Base-by-base conservation (phyloP, 2,797 vertebrate species). In the Microctenopoma steveboyesi region DNA sequence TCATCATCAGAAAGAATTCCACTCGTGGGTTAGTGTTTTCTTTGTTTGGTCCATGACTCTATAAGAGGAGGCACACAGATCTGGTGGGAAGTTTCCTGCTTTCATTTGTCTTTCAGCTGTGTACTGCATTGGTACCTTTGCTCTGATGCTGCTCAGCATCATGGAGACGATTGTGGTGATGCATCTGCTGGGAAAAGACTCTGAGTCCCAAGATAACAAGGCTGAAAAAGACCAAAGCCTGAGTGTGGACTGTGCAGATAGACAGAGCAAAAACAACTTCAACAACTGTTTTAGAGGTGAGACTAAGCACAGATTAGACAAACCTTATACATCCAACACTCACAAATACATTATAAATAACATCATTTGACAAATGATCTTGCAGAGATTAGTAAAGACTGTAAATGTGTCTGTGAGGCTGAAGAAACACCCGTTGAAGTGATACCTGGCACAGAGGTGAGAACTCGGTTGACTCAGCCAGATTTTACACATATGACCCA, bases 51-150 rank as follows among this genome's bases (percentile, higher is more conserved):
- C 42, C 10, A 42, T n/a, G 15, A 7, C 5, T 45, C 16, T 7
- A 15, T 43, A 4, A 40, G 39, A 13, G 14, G 42, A 15, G 15
- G 6, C 13, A 43, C 5, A 6, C 15, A 1, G 5, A 2, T 3
- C 7, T 14, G 16, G 42, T 43, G 3, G 10, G 4, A 16, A 16
- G 14, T 43, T 2, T n/a, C 2, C n/a, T n/a, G 43, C 16, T 7
- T 61, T 4, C 2, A 57, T 55, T 10, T 16, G 1, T 53, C n/a
- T 48, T 48, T 56, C 84, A 95, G 94, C 91, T 3, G 12, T 89
- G 1, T 95, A 94, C 80, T 95, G 93, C 73, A 88, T 91, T 16
- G 92, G 91, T 39, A 92, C 93, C 56, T 95, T 95, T 86, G 78
- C 72, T 35, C 77, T 95, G 56, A 94, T 95, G 92, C 49, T 93